phyloP scores from a whole-genome alignment of 92 coral and sea anemone genomes.

The Paramuricea clavata region DNA sequence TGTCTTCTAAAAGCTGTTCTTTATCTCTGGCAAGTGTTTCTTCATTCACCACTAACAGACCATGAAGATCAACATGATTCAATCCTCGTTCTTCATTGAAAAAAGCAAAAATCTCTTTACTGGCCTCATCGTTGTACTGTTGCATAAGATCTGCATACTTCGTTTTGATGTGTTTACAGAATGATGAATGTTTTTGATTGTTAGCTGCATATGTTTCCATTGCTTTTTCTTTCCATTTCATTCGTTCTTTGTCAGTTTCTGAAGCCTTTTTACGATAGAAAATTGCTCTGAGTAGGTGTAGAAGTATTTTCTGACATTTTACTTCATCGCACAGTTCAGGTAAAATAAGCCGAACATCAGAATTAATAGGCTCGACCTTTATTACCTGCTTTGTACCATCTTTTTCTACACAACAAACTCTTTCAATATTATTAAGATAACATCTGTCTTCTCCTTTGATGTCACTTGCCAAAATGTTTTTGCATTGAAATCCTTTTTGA shows the following conservation, averaged over 20 bases:
- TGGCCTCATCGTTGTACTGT: constrained; percentile 42
- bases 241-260: constrained; percentile 30
- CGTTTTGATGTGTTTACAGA: constrained; percentile 33
- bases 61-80: constrained; percentile 72
- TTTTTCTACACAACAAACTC: background rate
- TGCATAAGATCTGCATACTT: constrained; percentile 49
- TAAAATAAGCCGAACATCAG: background rate
- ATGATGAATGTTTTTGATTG: background rate
- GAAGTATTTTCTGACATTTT: background rate
- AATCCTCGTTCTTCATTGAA: constrained; percentile 48
- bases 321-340: background rate
- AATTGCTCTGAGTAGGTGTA: constrained; percentile 32
- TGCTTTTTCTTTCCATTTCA: constrained; percentile 56
- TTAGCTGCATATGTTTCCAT: background rate
- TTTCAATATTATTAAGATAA: constrained; percentile 52
- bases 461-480: background rate
- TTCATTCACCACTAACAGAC: constrained; percentile 53
- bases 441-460: constrained; percentile 51
- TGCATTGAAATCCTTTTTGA: background rate
- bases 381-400: too few relatives aligned
- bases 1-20: constrained; percentile 8
- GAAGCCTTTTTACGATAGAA: constrained; percentile 62
- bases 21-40: background rate
- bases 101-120: constrained; percentile 55
- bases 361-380: background rate